These are phyloP conservation scores for Ancistrus triradiatus DNA, from an alignment of 2,113 vertebrate genomes.

Conservation along the genomic window DNA sequence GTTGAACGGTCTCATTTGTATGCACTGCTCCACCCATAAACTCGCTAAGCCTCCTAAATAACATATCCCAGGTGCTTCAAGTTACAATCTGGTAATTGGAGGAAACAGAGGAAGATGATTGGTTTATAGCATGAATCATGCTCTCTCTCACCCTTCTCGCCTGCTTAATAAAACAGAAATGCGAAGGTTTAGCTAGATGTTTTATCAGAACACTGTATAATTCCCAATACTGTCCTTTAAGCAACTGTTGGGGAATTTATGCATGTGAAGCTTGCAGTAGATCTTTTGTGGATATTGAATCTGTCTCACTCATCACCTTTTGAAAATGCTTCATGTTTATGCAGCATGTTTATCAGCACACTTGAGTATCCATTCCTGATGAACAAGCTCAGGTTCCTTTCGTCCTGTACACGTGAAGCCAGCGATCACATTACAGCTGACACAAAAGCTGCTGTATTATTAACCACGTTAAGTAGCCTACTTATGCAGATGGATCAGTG, in stretches of 20 bases:
- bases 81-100: constrained; percentile 30
- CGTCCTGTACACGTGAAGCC: constrained; percentile 29
- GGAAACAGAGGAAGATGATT: constrained; percentile 28
- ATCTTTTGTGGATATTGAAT: background rate
- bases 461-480: background rate
- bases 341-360: background rate
- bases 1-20: constrained; percentile 17
- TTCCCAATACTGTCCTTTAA: background rate
- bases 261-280: too few species aligned
- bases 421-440: constrained; percentile 24
- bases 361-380: constrained; percentile 15
- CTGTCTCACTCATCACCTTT: background rate
- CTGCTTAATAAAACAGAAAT: background rate
- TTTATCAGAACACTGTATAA: background rate
- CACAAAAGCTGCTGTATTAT: background rate
- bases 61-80: constrained; percentile 23
- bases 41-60: constrained; percentile 19
- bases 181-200: background rate
- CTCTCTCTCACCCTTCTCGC: background rate
- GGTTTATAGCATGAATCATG: constrained; percentile 1
- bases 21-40: constrained; percentile 9
- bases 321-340: background rate
- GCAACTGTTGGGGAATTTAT: too few species aligned
- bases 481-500: background rate
- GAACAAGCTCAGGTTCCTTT: constrained; percentile 25